A percentile compares a stretch with the other conserved stretches of the same genome.
Conservation (phyloP, 2,797 vertebrate genomes). For the Halcyon smyrnensis region DNA sequence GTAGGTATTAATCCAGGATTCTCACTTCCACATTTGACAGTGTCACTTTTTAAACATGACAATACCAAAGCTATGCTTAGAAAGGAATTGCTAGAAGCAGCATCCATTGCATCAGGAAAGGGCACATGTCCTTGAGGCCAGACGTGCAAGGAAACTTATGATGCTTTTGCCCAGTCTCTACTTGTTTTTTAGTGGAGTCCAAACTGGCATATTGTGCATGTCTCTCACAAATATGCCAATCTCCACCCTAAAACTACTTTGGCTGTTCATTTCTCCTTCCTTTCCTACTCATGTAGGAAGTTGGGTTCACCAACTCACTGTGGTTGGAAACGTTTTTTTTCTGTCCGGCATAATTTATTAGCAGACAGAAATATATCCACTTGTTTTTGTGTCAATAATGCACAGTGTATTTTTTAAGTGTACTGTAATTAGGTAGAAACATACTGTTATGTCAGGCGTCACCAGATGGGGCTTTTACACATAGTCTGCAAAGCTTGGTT, state of each 20-base stretch:
- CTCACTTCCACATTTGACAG: background rate
- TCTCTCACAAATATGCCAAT: background rate
- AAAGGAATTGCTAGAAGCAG: background rate
- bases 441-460: slow-evolving; percentile 42
- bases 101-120: background rate
- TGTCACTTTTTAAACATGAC: background rate
- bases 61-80: background rate
- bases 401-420: slow-evolving; percentile 21
- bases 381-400: slow-evolving; percentile 30
- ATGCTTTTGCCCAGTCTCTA: background rate
- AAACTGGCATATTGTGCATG: background rate
- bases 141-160: accelerated
- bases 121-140: background rate
- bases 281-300: background rate
- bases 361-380: background rate
- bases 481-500: background rate
- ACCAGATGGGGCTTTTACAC: slow-evolving; percentile 59
- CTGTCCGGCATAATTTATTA: background rate
- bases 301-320: background rate
- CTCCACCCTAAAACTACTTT: background rate
- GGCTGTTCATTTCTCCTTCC: background rate
- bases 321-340: background rate
- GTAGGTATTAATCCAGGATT: background rate
- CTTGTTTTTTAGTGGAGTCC: background rate
- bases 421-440: slow-evolving; percentile 49